phyloP scores from a whole-genome alignment of 2,113 vertebrate species.

The Protomyctophum bolini region DNA sequence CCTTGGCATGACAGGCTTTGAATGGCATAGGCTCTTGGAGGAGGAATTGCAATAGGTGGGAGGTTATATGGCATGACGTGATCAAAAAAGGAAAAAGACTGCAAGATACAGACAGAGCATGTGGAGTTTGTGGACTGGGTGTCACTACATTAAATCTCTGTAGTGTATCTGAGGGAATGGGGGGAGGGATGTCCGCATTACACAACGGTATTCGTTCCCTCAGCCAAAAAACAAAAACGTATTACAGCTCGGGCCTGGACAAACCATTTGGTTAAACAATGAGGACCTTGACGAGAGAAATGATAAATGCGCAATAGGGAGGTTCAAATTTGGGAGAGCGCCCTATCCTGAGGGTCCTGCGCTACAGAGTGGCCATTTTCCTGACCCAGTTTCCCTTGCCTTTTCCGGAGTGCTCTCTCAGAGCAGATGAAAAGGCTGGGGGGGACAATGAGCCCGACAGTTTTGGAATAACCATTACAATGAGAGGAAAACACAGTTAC shows the following conservation, averaged over 20 bases:
- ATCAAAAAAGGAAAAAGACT: constrained; percentile 29
- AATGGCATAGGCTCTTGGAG: not conserved
- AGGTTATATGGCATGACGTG: constrained; percentile 5
- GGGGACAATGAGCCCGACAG: constrained; percentile 71
- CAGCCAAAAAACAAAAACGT: constrained; percentile 23
- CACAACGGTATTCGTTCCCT: not conserved
- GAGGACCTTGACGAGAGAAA: constrained; percentile 26
- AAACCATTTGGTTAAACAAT: constrained; percentile 36
- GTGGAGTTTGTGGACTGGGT: not conserved
- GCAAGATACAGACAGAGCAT: constrained; percentile 7
- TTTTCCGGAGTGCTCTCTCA: constrained; percentile 54
- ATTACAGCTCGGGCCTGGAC: constrained; percentile 10
- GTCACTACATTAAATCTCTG: constrained; percentile 21
- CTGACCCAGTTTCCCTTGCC: constrained; percentile 72
- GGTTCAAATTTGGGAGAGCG: constrained; percentile 33
- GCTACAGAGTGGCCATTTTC: constrained; percentile 65
- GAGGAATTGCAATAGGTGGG: constrained; percentile 18
- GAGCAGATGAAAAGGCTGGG: constrained; percentile 72
- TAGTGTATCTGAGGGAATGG: constrained; percentile 10
- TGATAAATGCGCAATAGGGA: constrained; percentile 19
- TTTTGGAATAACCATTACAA: constrained; percentile 71
- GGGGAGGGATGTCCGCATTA: constrained; percentile 4
- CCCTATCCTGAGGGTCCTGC: constrained; percentile 41
- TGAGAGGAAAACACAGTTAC: constrained; percentile 75
- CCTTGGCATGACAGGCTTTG: not conserved